phyloP scores from a whole-genome alignment of 1,140 invertebrate species.

The Hycleus phaleratus region DNA sequence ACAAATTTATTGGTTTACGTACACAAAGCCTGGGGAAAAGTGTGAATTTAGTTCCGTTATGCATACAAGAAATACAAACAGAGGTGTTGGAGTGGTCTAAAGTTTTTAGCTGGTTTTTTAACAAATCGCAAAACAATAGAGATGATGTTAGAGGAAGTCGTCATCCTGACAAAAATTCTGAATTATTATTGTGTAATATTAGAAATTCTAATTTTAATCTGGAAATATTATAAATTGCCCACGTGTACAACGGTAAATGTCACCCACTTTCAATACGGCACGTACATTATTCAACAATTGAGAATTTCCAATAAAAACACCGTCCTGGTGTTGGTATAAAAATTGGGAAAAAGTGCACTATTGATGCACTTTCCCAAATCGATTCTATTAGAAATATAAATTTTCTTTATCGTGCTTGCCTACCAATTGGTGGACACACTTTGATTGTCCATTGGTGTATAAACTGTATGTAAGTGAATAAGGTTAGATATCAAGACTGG shows the following conservation, averaged over 20 bases:
- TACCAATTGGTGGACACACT: constrained; percentile 11
- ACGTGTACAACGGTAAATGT: constrained; percentile 6
- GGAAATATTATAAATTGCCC: not conserved
- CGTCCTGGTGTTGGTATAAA: not conserved
- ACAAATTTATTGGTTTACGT: too few relatives aligned
- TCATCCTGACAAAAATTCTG: too few relatives aligned
- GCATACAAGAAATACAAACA: too few relatives aligned
- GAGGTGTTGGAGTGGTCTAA: too few relatives aligned
- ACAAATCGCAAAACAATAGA: too few relatives aligned
- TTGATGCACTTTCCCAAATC: not conserved
- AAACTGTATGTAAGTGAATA: constrained; percentile 28
- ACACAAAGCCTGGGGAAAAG: too few relatives aligned
- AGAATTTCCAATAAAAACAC: too few relatives aligned
- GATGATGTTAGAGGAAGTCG: too few relatives aligned
- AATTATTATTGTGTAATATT: too few relatives aligned
- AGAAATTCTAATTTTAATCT: too few relatives aligned
- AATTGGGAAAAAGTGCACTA: not conserved
- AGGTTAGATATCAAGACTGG: constrained; percentile 36
- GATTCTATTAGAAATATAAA: not conserved
- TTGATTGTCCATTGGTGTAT: constrained; percentile 18
- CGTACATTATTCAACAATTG: not conserved
- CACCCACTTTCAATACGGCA: constrained; percentile 9
- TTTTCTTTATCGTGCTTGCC: constrained; percentile 2
- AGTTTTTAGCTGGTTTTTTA: too few relatives aligned
- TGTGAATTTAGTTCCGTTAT: too few relatives aligned